Conservation (phyloP, 2,113 vertebrate species). For the Lonchura striata region DNA sequence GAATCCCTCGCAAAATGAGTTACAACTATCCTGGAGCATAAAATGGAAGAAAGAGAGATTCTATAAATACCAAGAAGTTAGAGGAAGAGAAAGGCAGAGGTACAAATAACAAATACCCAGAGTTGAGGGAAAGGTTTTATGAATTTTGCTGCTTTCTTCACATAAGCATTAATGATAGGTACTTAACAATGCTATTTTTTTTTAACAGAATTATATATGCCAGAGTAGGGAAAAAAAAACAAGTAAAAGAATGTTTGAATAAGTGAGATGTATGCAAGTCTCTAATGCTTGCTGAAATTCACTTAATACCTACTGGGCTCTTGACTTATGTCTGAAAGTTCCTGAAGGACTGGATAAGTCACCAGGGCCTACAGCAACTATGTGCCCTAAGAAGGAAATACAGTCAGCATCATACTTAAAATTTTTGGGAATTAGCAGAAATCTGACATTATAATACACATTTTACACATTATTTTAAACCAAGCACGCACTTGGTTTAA, state of each 20-base stretch:
- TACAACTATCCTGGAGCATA: background rate
- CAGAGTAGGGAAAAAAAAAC: background rate
- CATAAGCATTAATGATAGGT: background rate
- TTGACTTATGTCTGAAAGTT: background rate
- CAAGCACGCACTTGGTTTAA: accelerated
- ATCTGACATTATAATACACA: background rate
- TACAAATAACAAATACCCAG: background rate
- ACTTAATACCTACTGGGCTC: background rate
- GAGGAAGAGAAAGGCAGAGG: background rate
- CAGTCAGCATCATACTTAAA: accelerated
- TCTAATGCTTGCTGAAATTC: background rate
- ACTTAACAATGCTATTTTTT: background rate
- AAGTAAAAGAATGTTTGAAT: background rate
- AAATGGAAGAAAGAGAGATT: conserved; percentile 1
- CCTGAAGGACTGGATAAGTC: background rate
- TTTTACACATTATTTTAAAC: background rate
- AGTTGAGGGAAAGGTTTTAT: background rate
- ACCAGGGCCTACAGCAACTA: background rate
- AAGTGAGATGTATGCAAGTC: accelerated
- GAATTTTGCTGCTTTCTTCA: background rate
- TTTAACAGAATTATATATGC: background rate
- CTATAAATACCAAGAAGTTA: background rate
- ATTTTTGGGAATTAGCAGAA: background rate
- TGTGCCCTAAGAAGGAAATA: background rate
- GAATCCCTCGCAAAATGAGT: background rate